Conservation (phyloP, 2,797 vertebrate genomes). For the Amazona finschi region DNA sequence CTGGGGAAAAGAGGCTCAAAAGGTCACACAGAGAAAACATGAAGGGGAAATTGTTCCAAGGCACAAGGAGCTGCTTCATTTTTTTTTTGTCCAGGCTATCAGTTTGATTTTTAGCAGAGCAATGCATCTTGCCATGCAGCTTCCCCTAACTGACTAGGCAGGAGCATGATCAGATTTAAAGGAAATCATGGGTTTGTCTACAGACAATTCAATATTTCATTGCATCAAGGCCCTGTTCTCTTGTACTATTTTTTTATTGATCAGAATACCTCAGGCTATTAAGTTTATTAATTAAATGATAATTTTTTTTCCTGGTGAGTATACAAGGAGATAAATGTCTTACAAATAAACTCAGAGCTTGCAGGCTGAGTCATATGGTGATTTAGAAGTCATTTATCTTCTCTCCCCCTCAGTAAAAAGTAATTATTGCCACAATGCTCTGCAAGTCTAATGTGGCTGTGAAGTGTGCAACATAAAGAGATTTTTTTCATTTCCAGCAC, state of each 20-base stretch:
- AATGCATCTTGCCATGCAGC: background rate
- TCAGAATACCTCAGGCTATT: slow-evolving; percentile 64
- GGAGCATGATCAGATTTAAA: background rate
- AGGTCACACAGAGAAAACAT: slow-evolving; percentile 37
- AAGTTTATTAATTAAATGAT: slow-evolving; percentile 78
- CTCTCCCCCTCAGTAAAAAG: slow-evolving; percentile 37
- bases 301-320: slow-evolving; percentile 51
- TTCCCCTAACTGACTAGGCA: background rate
- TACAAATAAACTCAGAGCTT: slow-evolving; percentile 69
- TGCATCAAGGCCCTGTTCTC: slow-evolving; percentile 2
- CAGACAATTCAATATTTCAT: slow-evolving; percentile 45
- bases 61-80: slow-evolving; percentile 1
- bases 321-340: slow-evolving; percentile 72
- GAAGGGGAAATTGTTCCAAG: slow-evolving; percentile 36
- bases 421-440: slow-evolving; percentile 42
- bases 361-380: slow-evolving; percentile 36
- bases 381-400: slow-evolving; percentile 73
- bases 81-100: background rate
- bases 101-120: background rate
- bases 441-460: slow-evolving; percentile 36
- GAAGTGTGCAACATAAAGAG: slow-evolving; percentile 44
- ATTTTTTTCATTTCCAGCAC: slow-evolving; percentile 56
- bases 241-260: slow-evolving; percentile 66
- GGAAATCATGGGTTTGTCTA: slow-evolving; percentile 38
- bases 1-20: slow-evolving; percentile 5